Conservation (phyloP, 2,888 invertebrate genomes). For the Rapana venosa region DNA sequence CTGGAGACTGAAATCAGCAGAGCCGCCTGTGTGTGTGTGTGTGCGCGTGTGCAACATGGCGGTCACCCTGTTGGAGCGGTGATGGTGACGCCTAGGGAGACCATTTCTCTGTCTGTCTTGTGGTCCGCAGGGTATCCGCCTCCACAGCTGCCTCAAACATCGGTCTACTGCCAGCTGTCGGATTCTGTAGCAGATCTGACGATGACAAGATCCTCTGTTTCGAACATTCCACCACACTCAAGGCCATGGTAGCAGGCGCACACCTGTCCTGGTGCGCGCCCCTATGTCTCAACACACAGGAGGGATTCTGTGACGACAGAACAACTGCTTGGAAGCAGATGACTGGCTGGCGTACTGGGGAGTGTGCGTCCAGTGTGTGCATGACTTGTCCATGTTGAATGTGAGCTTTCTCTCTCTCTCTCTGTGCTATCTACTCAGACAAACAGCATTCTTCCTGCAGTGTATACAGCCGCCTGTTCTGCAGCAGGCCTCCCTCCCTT, state of each 20-base stretch:
- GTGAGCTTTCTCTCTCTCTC: background rate
- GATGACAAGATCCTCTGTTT: background rate
- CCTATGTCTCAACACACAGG: background rate
- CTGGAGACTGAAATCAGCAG: background rate
- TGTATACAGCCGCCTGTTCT: background rate
- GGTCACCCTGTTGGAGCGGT: background rate
- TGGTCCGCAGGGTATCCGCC: background rate
- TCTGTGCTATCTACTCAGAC: background rate
- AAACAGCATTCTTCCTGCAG: background rate
- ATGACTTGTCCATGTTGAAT: background rate
- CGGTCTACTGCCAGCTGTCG: constrained; percentile 4
- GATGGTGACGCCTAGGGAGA: background rate
- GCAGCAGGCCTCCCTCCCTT: background rate
- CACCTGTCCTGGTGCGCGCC: background rate
- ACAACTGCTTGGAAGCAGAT: background rate
- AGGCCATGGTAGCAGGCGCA: background rate
- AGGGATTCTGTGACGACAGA: background rate
- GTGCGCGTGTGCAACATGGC: background rate
- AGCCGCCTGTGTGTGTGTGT: background rate
- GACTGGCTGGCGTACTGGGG: background rate
- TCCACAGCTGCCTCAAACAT: background rate
- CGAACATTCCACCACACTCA: background rate
- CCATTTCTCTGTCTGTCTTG: background rate
- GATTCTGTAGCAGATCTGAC: background rate
- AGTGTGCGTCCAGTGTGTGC: background rate